Base-by-base conservation (phyloP, 2,113 vertebrate genomes). In the Oreotrochilus melanogaster region DNA sequence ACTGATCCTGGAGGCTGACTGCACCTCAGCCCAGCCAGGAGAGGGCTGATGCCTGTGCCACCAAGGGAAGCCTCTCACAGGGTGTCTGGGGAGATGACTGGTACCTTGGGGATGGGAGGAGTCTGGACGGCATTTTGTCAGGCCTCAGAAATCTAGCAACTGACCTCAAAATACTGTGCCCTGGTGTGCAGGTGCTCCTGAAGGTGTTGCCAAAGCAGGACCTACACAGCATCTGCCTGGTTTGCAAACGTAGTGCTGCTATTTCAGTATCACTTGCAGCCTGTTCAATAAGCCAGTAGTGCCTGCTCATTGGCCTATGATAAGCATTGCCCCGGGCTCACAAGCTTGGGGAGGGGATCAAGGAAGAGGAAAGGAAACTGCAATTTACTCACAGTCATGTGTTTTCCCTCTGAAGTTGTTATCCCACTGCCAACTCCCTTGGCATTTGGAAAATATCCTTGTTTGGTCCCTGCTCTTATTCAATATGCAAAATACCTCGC, bases 381-480 rank as follows among this genome's bases (percentile, higher is more conserved):
- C 66, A 23, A 53, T 76, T 91, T 79, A 70, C 37, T 73, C 1
- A 0, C 61, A 43, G 45, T 30, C 8, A 7, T 22, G n/a, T 11
- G 4, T 7, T 90, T 76, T 53, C 64, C 62, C 35, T 88, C 71
- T 62, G 57, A 79, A 83, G 72, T 43, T 0, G 0, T 83, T 90
- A 81, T 45, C 56, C 51, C 0, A 0, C 67, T 71, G 39, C 35
- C 51, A 84, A 27, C 31, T 80, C 78, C 78, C 87, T 76, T 23
- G 74, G 78, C 2, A 2, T 79, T 79, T 2, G 0, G 18, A 62
- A 95, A 85, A 64, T 30, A 53, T 82, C 62, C 47, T 3, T 48
- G 18, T 65, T 92, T 95, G 94, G 94, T 85, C 71, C 37, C 74
- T 14, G 16, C 30, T 66, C 25, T 93, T 78, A 43, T 58, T 93